Base-by-base conservation (phyloP, 1,140 invertebrate species). In the Steinernema feltiae region DNA sequence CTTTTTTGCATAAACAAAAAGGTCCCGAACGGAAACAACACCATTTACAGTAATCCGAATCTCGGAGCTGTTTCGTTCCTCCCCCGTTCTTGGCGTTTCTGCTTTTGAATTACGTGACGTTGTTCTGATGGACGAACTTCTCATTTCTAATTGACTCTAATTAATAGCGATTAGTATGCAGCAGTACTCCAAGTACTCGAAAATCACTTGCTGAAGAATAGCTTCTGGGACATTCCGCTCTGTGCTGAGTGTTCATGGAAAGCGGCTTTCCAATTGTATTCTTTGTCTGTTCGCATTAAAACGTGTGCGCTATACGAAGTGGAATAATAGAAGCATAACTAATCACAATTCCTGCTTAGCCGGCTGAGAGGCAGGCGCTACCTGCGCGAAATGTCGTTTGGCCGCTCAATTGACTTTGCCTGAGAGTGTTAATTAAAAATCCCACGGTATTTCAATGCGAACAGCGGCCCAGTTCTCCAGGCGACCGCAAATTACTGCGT, bases 381-480 rank as follows among this genome's bases (percentile, higher is more conserved):
- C 53, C 53, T 63, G 53, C 53, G 53, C 53, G 53, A 63, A 27
- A 63, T 63, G 53, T 63, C 53, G 53, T 27, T 27, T 63, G 2
- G 53, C 53, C 15, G 24, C 53, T 63, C 53, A 27, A 63, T 63
- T 17, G 53, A 63, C 53, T 27, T 15, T 63, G 12, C 24, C 24
- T 63, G 53, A 63, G 53, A 63, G 53, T 21, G 53, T 21, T 63
- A 63, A 63, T 63, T 63, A 63, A 63, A 63, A 63, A 63, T 63
- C 53, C 24, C 53, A 63, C 53, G 53, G 53, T 63, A 63, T 27
- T 63, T 63, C 53, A 3, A 63, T 63, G 53, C 53, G 53, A 63
- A 21, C 12, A 63, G 53, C 53, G 53, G 53, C 53, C 12, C 53
- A 63, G 24, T 63, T 63, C 53, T 63, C 24, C 15, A 27, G 53